Evolutionary conservation across 30 jellyfish, hydroid and myxozoan species (phyloP), one percentile per base, ranked within the genome.

Genomic region (Turritopsis rubra): DNA sequence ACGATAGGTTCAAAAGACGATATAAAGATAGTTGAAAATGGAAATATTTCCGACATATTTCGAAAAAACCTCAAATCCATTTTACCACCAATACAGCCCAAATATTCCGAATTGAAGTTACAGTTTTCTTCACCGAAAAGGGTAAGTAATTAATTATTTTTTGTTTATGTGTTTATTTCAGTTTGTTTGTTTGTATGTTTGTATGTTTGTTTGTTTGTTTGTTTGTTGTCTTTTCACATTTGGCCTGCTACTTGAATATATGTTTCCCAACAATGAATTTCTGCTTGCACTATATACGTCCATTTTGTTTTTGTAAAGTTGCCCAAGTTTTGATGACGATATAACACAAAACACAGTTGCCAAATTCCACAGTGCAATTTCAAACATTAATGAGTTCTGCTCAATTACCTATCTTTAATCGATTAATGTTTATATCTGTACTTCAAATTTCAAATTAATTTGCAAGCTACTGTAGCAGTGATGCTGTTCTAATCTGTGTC

Each of bases 41-140:
- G 83, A 7, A 75, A 75, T 26, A 18, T 75, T 52, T 75, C 83
- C 1, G 24, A 21, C 21, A 26, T 75, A 22, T 31, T 75, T 26
- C 26, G 41, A 30, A 26, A 41, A 75, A 75, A 75, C 4, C 73
- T 75, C 0, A 7, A 28, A n/a, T 28, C 60, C 18, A n/a, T 26
- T 31, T 52, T 75, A 75, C 83, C 83, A 26, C 66, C 83, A n/a
- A 75, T 75, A 75, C 83, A 75, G 41, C 66, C 60, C 9, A 75
- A 75, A 31, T 75, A n/a, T 75, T 28, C 60, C 18, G 66, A 75
- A 31, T 21, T 75, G 83, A 75, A 75, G 24, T 75, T 75, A 23
- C 66, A 75, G 24, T 75, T 75, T 75, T 17, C 60, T 0, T 75
- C 83, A 24, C 65, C 66, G 18, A 75, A 26, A 28, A 75, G 83